Base-by-base conservation (phyloP, 2,888 invertebrate genomes). In the Plemyria rubiginata region DNA sequence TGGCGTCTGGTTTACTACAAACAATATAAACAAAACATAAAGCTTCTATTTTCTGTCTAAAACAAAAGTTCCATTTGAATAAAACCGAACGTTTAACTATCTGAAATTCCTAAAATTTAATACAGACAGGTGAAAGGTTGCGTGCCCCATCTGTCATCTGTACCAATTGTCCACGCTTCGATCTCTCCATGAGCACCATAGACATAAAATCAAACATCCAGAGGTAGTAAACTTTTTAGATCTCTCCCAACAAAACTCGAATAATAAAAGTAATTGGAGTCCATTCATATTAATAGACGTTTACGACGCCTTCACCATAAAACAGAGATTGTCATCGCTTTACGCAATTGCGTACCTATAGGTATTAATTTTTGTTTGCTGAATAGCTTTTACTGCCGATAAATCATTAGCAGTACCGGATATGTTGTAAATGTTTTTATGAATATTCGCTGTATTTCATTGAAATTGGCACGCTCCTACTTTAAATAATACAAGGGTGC, bases 241-340 rank as follows among this genome's bases (percentile, higher is more conserved):
- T 78, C 85, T 81, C 87, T 88, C 85, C 82, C 82, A 78, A 91
- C 91, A 92, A 92, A 92, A 92, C 85, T 90, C 90, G 84, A 87
- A 88, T 88, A 90, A 85, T 93, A 93, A 93, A 93, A 88, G 87
- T 93, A 93, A 93, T 93, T 93, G 92, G 88, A 85, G 84, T 85
- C 91, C 88, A 93, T 93, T 93, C 92, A 92, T 92, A 93, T 93
- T 92, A 93, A 92, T 92, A 92, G 93, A 92, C 92, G 83, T 92
- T 93, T 93, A 93, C 89, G 91, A 92, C 82, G 79, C 81, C 85
- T 86, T 81, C 75, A 76, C 87, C 87, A 91, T 92, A 92, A 92
- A 92, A 91, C 88, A 83, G 90, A 90, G 92, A 92, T 92, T 92
- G 92, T 91, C 90, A 88, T 89, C 89, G 84, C 74, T 85, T 90